Evolutionary conservation across 2,113 vertebrate species (phyloP), one percentile per base, ranked within the genome.

Genomic region (Petromus typicus): DNA sequence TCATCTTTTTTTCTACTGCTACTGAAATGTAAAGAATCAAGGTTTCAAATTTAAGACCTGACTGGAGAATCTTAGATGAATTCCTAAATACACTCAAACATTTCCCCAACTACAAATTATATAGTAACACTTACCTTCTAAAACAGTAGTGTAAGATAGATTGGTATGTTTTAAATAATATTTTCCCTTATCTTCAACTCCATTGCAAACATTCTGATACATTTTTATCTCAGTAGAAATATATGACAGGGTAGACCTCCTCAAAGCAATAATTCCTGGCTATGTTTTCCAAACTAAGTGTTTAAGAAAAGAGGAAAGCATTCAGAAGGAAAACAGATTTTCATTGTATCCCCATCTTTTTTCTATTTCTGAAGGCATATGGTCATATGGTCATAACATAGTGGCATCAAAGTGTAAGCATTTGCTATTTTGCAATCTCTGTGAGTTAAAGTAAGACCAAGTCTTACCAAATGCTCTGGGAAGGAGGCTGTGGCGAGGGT

Each of bases 71-170:
- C 18, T 61, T 84, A 85, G 18, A 8, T 22, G 89, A 90, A 80
- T 83, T 71, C 75, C 8, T 57, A 43, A 93, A 86, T 23, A 61
- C 6, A n/a, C 14, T 84, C 51, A 69, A 92, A 37, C 23, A 56
- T 91, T 85, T 95, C 94, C 14, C 93, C 51, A 89, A 32, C 45
- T 93, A 48, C 0, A 90, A 87, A 63, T 92, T 12, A 1, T 51
- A 78, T 87, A 71, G 69, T 69, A 51, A 20, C n/a, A 57, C 37
- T 23, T 85, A n/a, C 10, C 3, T 51, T 8, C 3, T 82, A 85
- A 48, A n/a, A 85, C 45, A 25, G 23, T 40, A 40, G 8, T 66
- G 14, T 20, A 81, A 86, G 17, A 82, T n/a, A 17, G 3, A 71
- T 63, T 61, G 8, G 5, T 75, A 37, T 37, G 81, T 87, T 86